Base-by-base conservation (phyloP, 1,140 invertebrate species). In the Olivierus martensii region DNA sequence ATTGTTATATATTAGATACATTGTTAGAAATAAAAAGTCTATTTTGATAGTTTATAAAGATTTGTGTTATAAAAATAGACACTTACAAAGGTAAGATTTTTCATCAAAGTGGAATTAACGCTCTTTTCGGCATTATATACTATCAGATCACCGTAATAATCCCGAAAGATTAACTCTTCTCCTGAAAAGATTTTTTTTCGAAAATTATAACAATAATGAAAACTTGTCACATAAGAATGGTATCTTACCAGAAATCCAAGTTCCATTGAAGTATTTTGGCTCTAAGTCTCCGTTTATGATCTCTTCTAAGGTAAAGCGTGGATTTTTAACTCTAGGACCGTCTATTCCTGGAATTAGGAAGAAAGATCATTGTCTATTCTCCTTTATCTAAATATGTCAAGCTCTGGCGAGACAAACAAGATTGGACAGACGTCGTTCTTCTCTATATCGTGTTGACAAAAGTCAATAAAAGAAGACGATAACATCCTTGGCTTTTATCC, bases 21-120 rank as follows among this genome's bases (percentile, higher is more conserved):
- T 28, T 28, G n/a, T n/a, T n/a, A n/a, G n/a, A n/a, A n/a, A n/a
- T n/a, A n/a, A n/a, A 6, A 28, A 28, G 28, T 28, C 28, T 28
- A 28, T 28, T 28, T 28, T 2, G 28, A 9, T 28, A 6, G 9
- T 28, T 4, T 28, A 28, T 28, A 28, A 28, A 28, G 9, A 28
- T 28, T 6, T 28, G 4, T 28, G 9, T 6, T 28, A 28, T 6
- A 28, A 51, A 9, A 41, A 42, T 17, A 50, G 53, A 68, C n/a
- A 84, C 85, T 87, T 75, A 88, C 85, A 67, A 80, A 87, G 56
- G 84, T 87, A 60, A 82, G 78, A 68, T 87, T 90, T 43, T 80
- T 79, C 80, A 89, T 86, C 50, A 89, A 71, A 44, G 79, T 79
- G 62, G 76, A 77, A 48, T 80, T 77, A 21, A 79, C 77, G 51